Percentiles rank a stretch among this genome's conserved stretches.
phyloP scores from a whole-genome alignment of 1,140 invertebrate genomes.

The Pygmarrhopalites habei region DNA sequence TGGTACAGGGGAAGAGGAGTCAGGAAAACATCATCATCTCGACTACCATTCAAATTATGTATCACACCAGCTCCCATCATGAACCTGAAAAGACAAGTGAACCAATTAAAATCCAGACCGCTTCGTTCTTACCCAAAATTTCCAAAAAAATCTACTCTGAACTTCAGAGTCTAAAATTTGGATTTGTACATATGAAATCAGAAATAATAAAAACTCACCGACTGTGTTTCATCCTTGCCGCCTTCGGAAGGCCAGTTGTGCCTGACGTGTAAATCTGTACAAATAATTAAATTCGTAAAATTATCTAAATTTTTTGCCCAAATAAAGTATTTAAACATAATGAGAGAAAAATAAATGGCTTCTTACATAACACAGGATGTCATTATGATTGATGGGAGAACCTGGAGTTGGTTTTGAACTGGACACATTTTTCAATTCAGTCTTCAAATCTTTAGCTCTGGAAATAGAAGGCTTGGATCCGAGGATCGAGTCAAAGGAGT shows the following conservation, averaged over 20 bases:
- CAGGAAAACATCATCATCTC: constrained; percentile 50
- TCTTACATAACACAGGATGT: constrained; percentile 69
- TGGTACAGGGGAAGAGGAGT: constrained; percentile 63
- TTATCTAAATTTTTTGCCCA: too few species aligned
- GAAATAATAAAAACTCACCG: constrained; percentile 41
- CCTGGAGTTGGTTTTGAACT: neutral
- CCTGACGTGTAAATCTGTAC: constrained; percentile 90
- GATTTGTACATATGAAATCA: neutral
- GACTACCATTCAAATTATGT: constrained; percentile 42
- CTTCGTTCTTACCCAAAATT: neutral
- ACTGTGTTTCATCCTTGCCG: constrained; percentile 70
- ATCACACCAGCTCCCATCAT: constrained; percentile 46
- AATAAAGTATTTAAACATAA: too few species aligned
- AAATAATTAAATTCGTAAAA: too few species aligned
- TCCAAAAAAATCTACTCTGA: neutral
- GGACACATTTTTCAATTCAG: neutral
- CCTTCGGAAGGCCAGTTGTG: constrained; percentile 86
- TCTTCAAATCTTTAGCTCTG: constrained; percentile 1
- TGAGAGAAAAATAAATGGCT: too few species aligned
- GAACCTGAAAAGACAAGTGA: constrained; percentile 50
- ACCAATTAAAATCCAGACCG: neutral
- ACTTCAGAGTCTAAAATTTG: neutral
- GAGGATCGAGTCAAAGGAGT: constrained; percentile 6
- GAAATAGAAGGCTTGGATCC: constrained; percentile 1
- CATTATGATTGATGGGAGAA: constrained; percentile 35